These are phyloP conservation scores for Amazona guildingii DNA, from an alignment of 2,113 vertebrate genomes.

Conservation along the genomic window DNA sequence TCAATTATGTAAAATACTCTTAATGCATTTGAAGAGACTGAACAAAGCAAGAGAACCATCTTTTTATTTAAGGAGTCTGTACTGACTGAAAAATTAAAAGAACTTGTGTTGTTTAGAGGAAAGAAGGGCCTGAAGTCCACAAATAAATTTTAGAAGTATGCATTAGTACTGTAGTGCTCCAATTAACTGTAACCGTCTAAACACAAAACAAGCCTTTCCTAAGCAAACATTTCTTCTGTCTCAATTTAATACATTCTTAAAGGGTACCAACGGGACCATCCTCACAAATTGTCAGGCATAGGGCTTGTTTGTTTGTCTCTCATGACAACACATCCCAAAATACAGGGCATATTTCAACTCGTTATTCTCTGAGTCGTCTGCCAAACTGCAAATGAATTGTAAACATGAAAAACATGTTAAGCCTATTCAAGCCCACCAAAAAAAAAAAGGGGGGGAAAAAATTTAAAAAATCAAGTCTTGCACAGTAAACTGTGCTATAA, in stretches of 20 bases:
- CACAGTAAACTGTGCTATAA: conserved; percentile 45
- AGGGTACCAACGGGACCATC: background rate
- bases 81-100: background rate
- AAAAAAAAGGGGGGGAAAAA: background rate
- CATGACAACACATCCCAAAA: conserved; percentile 18
- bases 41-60: background rate
- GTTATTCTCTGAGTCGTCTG: background rate
- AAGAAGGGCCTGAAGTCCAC: background rate
- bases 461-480: background rate
- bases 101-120: background rate
- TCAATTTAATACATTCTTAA: conserved; percentile 32
- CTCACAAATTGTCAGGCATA: background rate
- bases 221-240: conserved; percentile 14
- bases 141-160: background rate
- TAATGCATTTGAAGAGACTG: background rate
- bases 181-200: background rate
- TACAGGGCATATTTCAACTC: conserved; percentile 44
- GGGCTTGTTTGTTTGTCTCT: conserved; percentile 56
- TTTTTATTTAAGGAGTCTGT: background rate
- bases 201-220: background rate
- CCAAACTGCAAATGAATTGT: conserved; percentile 23
- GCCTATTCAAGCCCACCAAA: conserved; percentile 2
- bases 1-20: background rate
- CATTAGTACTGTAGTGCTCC: background rate
- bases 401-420: conserved; percentile 51